These are phyloP conservation scores for Suillia variegata DNA, from an alignment of 2,888 invertebrate species.

Conservation along the genomic window DNA sequence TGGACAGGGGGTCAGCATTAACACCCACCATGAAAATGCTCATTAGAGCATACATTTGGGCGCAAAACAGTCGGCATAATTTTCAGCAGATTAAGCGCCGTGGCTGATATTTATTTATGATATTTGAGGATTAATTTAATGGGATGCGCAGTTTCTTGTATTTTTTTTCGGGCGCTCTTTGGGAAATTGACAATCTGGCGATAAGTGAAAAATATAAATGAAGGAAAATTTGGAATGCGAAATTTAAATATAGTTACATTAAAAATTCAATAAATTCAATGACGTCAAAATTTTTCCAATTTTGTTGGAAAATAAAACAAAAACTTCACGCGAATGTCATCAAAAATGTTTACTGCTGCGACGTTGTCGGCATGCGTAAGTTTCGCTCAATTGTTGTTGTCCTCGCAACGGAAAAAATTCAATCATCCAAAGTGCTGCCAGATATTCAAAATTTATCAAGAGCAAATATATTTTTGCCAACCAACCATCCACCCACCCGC, in stretches of 20 bases:
- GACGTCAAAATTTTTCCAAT: no score
- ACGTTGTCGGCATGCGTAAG: slow-evolving; percentile 49
- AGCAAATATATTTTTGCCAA: no score
- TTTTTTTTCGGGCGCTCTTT: slow-evolving; percentile 10
- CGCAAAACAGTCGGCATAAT: no score
- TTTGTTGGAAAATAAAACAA: background rate
- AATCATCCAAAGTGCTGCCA: slow-evolving; percentile 50
- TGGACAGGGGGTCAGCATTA: slow-evolving; percentile 6
- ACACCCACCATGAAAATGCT: slow-evolving; percentile 11
- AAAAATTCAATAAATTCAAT: no score
- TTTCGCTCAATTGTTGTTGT: background rate
- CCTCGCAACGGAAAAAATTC: slow-evolving; percentile 39
- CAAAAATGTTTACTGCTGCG: slow-evolving; percentile 46
- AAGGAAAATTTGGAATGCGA: no score
- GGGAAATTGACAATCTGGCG: no score
- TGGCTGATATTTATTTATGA: slow-evolving; percentile 33
- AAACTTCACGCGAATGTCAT: slow-evolving; percentile 31
- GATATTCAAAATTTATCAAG: slow-evolving; percentile 6
- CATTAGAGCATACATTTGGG: slow-evolving; percentile 19
- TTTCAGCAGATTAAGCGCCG: slow-evolving; percentile 22
- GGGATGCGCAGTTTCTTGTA: background rate
- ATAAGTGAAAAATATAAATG: background rate
- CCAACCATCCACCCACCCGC: no score
- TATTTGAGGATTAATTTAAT: slow-evolving; percentile 2
- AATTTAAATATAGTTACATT: background rate